Evolutionary conservation across 1,140 invertebrate genomes (phyloP), one percentile per base, ranked within the genome.

Genomic region (Diploscapter pachys): DNA sequence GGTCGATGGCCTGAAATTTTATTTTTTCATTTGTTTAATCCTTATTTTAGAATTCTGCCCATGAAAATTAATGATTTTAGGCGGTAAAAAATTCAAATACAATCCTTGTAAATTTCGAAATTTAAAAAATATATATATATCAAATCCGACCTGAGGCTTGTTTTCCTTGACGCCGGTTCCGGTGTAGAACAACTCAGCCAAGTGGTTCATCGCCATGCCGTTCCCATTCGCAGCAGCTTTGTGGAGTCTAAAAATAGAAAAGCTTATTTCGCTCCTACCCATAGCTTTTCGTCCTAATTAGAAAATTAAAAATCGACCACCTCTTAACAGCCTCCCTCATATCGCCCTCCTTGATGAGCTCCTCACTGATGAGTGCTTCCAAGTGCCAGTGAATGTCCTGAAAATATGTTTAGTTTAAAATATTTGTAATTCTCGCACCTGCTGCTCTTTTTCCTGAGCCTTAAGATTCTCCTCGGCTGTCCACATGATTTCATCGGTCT

Each of bases 131-230:
- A 59, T 11, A 59, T 59, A 59, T 11, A 31, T 11, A 59, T 59
- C 9, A 59, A 59, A 59, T 59, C 57, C 9, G 9, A 59, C 57
- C 50, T 68, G 52, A 6, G 52, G 66, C 51, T 68, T 68, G 56
- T 68, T 68, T 48, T 68, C 66, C 11, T 51, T 54, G 50, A 55
- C 52, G 53, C 66, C 66, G 8, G n/a, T 68, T 6, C 49, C 66
- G 52, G 9, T 68, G 66, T 9, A 68, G 6, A 68, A 53, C 53
- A 52, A 68, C 52, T 68, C 66, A 1, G 66, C 66, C 51, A 68
- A 48, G 50, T 68, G 53, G 66, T 50, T 9, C 66, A 68, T 68
- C 6, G 66, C 66, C n/a, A 55, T 55, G 5, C 53, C 50, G 49
- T 8, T 5, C 50, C 66, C 66, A 55, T 68, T 51, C 8, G 53